These are phyloP conservation scores for Chaetodon auriga DNA, from an alignment of 2,113 vertebrate genomes.

Conservation along the genomic window DNA sequence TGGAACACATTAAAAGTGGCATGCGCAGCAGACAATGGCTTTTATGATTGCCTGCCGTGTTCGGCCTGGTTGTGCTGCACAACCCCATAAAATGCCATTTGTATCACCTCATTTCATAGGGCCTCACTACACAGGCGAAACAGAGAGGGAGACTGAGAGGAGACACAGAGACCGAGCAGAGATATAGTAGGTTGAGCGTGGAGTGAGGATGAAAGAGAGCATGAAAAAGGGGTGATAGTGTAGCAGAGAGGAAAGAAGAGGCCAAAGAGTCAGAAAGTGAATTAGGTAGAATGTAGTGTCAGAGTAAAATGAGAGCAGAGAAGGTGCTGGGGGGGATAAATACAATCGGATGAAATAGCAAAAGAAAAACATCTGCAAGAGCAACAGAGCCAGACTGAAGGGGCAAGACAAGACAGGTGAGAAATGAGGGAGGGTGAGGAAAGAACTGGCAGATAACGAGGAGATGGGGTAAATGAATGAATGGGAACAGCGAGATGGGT, in stretches of 20 bases:
- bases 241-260: conserved; percentile 22
- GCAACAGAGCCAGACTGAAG: conserved; percentile 19
- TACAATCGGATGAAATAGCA: conserved; percentile 27
- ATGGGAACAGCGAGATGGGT: conserved; percentile 17
- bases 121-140: conserved; percentile 72
- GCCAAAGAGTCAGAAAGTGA: conserved; percentile 29
- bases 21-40: conserved; percentile 86
- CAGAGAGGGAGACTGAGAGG: conserved; percentile 51
- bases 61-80: conserved; percentile 81
- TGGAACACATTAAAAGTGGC: conserved; percentile 86
- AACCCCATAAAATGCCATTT: conserved; percentile 89
- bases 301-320: conserved; percentile 43
- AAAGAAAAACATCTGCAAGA: conserved; percentile 24
- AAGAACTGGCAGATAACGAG: conserved; percentile 17
- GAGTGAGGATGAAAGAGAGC: conserved; percentile 41
- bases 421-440: conserved; percentile 53
- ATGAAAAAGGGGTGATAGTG: conserved; percentile 39
- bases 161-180: conserved; percentile 46
- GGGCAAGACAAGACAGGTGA: conserved; percentile 42
- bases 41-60: conserved; percentile 86
- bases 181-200: conserved; percentile 47
- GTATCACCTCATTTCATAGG: conserved; percentile 90
- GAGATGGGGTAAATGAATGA: conserved; percentile 43
- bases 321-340: not conserved
- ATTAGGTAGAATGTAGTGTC: conserved; percentile 8